These are phyloP conservation scores for Aphyosemion australe DNA, from an alignment of 2,113 vertebrate genomes.

Conservation along the genomic window DNA sequence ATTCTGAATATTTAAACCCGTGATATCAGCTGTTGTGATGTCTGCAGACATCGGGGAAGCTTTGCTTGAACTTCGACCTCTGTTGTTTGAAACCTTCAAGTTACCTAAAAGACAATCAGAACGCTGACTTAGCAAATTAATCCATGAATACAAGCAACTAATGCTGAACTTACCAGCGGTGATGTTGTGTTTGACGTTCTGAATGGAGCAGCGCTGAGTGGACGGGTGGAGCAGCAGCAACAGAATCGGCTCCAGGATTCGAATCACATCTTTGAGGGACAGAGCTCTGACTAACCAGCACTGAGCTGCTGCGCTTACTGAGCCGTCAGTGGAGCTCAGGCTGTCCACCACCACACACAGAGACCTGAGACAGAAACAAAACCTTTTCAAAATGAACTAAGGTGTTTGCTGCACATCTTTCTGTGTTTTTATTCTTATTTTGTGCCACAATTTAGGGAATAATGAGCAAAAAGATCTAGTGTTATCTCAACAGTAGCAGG, in stretches of 20 bases:
- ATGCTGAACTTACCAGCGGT: conserved; percentile 75
- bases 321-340: conserved; percentile 87
- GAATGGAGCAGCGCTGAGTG: conserved; percentile 88
- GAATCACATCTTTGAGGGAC: conserved; percentile 88
- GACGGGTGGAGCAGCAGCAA: conserved; percentile 92
- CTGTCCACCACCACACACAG: conserved; percentile 96
- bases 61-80: conserved; percentile 73
- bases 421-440: no score
- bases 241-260: conserved; percentile 95
- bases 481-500: no score
- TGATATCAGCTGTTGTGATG: conserved; percentile 71
- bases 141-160: neutral
- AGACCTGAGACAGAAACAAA: conserved; percentile 77
- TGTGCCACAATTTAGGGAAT: no score
- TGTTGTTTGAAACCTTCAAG: conserved; percentile 67
- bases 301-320: conserved; percentile 89
- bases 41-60: conserved; percentile 50
- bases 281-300: conserved; percentile 93
- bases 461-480: no score
- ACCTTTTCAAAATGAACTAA: no score
- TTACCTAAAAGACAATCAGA: conserved; percentile 64
- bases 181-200: conserved; percentile 84
- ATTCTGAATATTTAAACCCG: conserved; percentile 77
- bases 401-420: no score
- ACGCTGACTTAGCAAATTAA: neutral